A percentile compares a stretch with the other conserved stretches of the same genome.
Evolutionary conservation across 2,888 invertebrate species (phyloP).

Genomic region (Pristionchus mayeri): DNA sequence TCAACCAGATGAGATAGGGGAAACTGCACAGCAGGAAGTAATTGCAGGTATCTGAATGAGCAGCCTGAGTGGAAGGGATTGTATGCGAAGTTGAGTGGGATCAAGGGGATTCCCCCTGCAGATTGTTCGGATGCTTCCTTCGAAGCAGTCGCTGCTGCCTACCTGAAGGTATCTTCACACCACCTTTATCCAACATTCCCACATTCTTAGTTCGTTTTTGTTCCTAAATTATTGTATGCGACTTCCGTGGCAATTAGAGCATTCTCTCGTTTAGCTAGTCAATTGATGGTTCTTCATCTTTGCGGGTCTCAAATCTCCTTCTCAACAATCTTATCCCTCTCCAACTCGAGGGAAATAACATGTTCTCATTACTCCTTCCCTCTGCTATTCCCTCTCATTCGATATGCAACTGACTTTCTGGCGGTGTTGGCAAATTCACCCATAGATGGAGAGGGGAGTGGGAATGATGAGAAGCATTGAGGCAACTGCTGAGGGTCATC

Average conservation of each 20-base stretch:
- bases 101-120: conserved; percentile 51
- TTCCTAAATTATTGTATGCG: no score
- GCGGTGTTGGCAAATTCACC: neutral
- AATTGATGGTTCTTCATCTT: neutral
- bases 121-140: conserved; percentile 65
- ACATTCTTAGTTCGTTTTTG: no score
- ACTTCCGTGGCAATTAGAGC: no score
- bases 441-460: neutral
- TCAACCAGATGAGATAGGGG: neutral
- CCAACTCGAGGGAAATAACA: neutral
- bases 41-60: conserved; percentile 71
- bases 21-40: neutral
- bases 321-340: neutral
- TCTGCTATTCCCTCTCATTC: neutral
- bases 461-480: neutral
- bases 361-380: conserved; percentile 21
- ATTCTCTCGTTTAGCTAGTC: no score
- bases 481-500: neutral
- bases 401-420: conserved; percentile 20
- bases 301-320: neutral
- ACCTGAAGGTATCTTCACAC: conserved; percentile 65
- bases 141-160: conserved; percentile 66
- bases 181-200: no score
- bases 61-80: conserved; percentile 64
- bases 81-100: conserved; percentile 68